phyloP scores from a whole-genome alignment of 2,888 invertebrate species.

The Drosophila fulvimacula region DNA sequence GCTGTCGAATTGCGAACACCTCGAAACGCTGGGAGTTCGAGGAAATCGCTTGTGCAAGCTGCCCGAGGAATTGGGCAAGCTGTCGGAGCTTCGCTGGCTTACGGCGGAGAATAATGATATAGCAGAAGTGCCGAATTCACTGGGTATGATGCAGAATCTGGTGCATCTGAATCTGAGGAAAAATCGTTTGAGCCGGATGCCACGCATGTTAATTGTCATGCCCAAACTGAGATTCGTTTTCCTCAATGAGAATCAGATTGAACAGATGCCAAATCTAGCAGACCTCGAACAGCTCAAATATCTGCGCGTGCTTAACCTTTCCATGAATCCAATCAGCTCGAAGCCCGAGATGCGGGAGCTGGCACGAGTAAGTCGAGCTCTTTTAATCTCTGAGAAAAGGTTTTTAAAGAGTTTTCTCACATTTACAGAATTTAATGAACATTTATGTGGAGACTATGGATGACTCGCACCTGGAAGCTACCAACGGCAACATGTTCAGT shows the following conservation, averaged over 20 bases:
- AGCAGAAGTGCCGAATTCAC: constrained; percentile 85
- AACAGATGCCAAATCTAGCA: constrained; percentile 46
- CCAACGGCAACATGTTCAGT: neutral
- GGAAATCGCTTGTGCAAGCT: constrained; percentile 87
- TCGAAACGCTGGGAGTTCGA: constrained; percentile 89
- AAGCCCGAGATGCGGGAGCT: constrained; percentile 42
- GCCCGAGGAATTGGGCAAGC: constrained; percentile 87
- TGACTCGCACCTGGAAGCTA: constrained; percentile 6
- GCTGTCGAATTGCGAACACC: constrained; percentile 87
- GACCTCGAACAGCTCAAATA: constrained; percentile 70
- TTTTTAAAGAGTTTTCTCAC: too few species aligned
- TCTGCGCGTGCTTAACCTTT: constrained; percentile 86
- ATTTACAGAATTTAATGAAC: constrained; percentile 50
- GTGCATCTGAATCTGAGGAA: constrained; percentile 88
- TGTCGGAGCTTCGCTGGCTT: constrained; percentile 88
- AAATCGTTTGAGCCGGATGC: constrained; percentile 86
- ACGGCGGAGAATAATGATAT: constrained; percentile 88
- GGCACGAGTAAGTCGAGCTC: constrained; percentile 44
- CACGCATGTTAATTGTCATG: constrained; percentile 84
- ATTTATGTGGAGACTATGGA: constrained; percentile 56
- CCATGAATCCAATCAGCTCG: constrained; percentile 85
- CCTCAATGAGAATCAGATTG: constrained; percentile 85
- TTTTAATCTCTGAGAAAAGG: neutral
- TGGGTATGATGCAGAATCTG: constrained; percentile 86
- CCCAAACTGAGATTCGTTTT: constrained; percentile 86